Evolutionary conservation across 2,888 invertebrate genomes (phyloP), one percentile per base, ranked within the genome.

Genomic region (Cosmopolites sordidus): DNA sequence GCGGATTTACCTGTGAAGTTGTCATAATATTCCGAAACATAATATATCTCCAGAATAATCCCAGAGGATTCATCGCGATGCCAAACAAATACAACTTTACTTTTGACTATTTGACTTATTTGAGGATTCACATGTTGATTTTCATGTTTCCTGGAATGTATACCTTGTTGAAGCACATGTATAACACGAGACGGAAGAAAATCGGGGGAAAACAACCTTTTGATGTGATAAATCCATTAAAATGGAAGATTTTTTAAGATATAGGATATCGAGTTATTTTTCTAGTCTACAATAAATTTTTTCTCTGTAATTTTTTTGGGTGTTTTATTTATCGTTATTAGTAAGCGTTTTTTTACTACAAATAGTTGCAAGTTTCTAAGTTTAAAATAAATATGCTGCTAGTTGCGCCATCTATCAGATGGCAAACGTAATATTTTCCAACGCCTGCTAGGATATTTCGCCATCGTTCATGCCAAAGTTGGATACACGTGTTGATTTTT

Each of bases 1-100:
- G 94, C 33, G 96, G 95, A 4, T 84, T 94, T 62, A 67, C 92
- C 1, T 88, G 90, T 66, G 96, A 97, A 77, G 88, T 91, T 0
- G 83, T 89, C 2, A 80, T 91, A 11, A 79, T 90, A 38, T 76
- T 91, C 14, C 79, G 91, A 46, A 89, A 92, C 70, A 87, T 96
- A 67, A 91, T 93, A 0, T 91, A 89, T 70, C 90, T 93, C 66
- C 92, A 94, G 62, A 89, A 92, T 67, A 90, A 91, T 0, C 79
- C 82, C 44, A 82, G 77, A 48, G 91, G 89, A 68, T 83, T 87
- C 0, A 68, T 92, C 1, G 75, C 81, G 0, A 68, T 97, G 69
- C 95, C 96, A 0, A 96, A 96, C 70, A 69, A 78, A 2, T 86
- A 83, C 80, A 96, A 97, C 75, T 83, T 90, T 61, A 82, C 88